Percentiles rank a stretch among this genome's conserved stretches.
Conservation (phyloP, 2,797 vertebrate genomes). For the Chromobotia macracanthus region DNA sequence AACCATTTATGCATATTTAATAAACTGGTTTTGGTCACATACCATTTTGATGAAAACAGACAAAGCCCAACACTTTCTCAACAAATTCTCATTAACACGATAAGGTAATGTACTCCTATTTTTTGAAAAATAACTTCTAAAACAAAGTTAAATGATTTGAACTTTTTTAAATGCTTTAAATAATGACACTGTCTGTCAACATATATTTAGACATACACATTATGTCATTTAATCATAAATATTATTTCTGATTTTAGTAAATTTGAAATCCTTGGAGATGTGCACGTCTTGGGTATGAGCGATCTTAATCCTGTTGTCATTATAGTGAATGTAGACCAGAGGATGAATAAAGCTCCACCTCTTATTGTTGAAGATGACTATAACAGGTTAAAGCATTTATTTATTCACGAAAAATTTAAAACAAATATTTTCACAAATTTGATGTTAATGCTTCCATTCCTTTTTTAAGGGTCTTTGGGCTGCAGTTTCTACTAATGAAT, state of each 20-base stretch:
- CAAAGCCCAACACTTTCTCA: neutral
- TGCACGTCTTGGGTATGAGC: neutral
- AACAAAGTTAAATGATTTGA: neutral
- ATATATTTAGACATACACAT: no score
- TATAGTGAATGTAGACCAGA: neutral
- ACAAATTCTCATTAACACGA: neutral
- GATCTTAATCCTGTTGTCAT: neutral
- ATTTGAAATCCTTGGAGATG: neutral
- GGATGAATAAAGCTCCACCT: neutral
- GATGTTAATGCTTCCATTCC: neutral
- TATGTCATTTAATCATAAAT: no score
- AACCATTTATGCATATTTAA: neutral
- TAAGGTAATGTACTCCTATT: neutral
- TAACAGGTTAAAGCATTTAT: neutral
- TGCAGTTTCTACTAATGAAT: slow-evolving; percentile 1
- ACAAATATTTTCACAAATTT: neutral
- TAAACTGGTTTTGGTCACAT: neutral
- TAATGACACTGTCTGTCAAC: no score
- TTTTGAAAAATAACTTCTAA: neutral
- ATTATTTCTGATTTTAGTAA: neutral
- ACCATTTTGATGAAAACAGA: neutral
- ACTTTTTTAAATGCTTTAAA: no score
- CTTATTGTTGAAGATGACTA: neutral
- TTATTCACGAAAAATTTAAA: neutral
- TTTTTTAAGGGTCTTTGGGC: neutral